Base-by-base conservation (phyloP, 2,113 vertebrate species). In the Dicentrarchus labrax region DNA sequence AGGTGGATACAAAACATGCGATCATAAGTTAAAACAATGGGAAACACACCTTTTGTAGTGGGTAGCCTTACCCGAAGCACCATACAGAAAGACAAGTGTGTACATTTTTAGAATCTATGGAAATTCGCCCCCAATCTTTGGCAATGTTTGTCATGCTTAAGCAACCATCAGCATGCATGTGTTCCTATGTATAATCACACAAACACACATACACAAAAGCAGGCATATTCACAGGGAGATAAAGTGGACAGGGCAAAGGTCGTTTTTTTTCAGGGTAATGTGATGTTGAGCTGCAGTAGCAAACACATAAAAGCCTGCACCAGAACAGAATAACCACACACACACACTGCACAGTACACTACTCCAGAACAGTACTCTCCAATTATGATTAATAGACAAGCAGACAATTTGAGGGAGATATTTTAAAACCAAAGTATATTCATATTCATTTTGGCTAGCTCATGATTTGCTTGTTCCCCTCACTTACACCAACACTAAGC, bases 1-100 rank as follows among this genome's bases (percentile, higher is more conserved):
- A 94, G 90, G 79, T 93, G 93, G 93, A 75, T 79, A 17, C 72
- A 75, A 77, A 72, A 16, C 8, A 24, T 2, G 1, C 6, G 2
- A 30, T 2, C 4, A 36, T 10, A 6, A 1, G 16, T 41, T 62
- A 36, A 74, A 56, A 53, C 45, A 51, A 22, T 22, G 9, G 24
- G 17, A 80, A 19, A 12, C 30, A 59, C 36, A 15, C 3, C 5
- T 11, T 67, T 41, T 59, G 39, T 19, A 19, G 13, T 6, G 0
- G 15, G 5, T 41, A 1, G 50, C 54, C 64, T 41, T 39, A 48
- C 45, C 17, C 0, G 8, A n/a, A 50, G 0, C 8, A 39, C 50
- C 39, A 22, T 22, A 38, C 38, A 51, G 10, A 67, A 22, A 10
- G 36, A 36, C 2, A 53, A 36, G 39, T 13, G 57, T 80, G 2